phyloP scores from a whole-genome alignment of 2,113 vertebrate species.

The mouse (Mus musculus) region GRCm39 chr10:122453501-122454000 shows the following conservation, averaged over 20 bases:
- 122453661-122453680: background rate
- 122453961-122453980: background rate
- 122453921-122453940: background rate
- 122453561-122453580: too few relatives aligned
- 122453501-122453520: accelerated
- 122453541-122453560: background rate
- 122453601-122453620: background rate
- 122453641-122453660: too few relatives aligned
- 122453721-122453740: background rate
- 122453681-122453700: background rate
- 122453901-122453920: background rate
- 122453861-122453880: background rate
- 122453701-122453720: background rate
- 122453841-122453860: too few relatives aligned
- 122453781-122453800: background rate
- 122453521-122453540: background rate
- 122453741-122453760: background rate
- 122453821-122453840: background rate
- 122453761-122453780: background rate
- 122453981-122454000: constrained; percentile 42
- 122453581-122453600: background rate
- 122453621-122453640: background rate
- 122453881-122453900: background rate
- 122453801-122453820: background rate
- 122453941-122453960: too few relatives aligned